Percentiles rank a stretch among this genome's conserved stretches.
Conservation (phyloP, 2,113 vertebrate species). For the Lanius ludovicianus region DNA sequence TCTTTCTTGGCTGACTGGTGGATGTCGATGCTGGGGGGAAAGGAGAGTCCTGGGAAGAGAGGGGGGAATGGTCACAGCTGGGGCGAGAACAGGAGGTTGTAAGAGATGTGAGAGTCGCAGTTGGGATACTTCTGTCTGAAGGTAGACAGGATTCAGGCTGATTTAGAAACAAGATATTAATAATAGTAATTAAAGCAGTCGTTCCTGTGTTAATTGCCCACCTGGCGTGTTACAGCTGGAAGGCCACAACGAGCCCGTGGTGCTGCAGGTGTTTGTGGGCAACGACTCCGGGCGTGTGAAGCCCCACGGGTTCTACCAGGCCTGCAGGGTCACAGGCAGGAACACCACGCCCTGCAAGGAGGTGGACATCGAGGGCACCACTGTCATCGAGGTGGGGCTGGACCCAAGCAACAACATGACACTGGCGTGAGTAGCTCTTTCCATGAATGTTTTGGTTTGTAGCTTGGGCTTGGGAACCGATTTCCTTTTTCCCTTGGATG, state of each 20-base stretch:
- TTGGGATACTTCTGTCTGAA: neutral
- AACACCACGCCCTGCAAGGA: constrained; percentile 98
- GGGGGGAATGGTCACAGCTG: accelerated
- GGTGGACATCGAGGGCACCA: constrained; percentile 94
- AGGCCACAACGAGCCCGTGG: constrained; percentile 91
- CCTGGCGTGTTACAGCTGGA: constrained; percentile 82
- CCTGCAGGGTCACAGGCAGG: constrained; percentile 93
- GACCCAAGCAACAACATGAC: constrained; percentile 95
- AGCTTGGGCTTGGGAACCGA: neutral
- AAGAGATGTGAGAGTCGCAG: accelerated
- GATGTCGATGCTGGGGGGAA: neutral
- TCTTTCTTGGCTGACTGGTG: neutral
- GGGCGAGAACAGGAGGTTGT: neutral
- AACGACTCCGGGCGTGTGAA: constrained; percentile 94
- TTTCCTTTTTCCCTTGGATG: neutral
- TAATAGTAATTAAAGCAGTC: accelerated
- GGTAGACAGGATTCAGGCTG: neutral
- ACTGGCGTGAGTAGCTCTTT: constrained; percentile 83
- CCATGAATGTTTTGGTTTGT: accelerated
- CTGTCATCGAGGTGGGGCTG: constrained; percentile 94
- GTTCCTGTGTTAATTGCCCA: accelerated
- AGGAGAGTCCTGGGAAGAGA: neutral
- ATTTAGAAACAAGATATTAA: neutral
- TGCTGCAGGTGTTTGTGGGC: constrained; percentile 94
- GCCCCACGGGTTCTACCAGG: constrained; percentile 99